These are phyloP conservation scores for Ptychobarbus kaznakovi DNA, from an alignment of 2,797 vertebrate genomes.

Conservation along the genomic window DNA sequence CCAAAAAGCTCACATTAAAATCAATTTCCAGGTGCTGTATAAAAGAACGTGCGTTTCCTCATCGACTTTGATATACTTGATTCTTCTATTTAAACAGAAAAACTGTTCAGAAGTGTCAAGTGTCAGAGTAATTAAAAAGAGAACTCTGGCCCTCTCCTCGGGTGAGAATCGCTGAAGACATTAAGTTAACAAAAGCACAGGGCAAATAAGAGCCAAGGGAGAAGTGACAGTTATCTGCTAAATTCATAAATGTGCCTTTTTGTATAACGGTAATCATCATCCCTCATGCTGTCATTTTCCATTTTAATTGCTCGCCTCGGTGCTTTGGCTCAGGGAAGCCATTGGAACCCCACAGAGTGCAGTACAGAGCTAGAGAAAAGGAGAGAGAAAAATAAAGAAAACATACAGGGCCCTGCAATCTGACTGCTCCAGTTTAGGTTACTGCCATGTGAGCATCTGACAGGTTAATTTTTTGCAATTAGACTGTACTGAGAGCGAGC, in stretches of 20 bases:
- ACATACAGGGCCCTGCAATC: constrained; percentile 67
- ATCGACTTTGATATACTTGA: constrained; percentile 33
- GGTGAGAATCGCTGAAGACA: constrained; percentile 79
- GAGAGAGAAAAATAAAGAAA: constrained; percentile 57
- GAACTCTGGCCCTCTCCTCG: constrained; percentile 67
- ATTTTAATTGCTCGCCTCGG: constrained; percentile 91
- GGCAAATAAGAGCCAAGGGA: constrained; percentile 81
- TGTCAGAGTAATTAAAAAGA: constrained; percentile 80
- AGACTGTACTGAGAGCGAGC: constrained; percentile 83
- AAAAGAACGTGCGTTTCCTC: neutral
- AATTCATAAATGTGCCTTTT: constrained; percentile 92
- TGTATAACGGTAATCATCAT: constrained; percentile 90
- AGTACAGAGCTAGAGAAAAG: constrained; percentile 72
- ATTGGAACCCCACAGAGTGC: constrained; percentile 86
- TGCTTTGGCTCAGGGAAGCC: constrained; percentile 88
- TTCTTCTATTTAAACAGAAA: constrained; percentile 73
- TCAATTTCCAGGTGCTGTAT: constrained; percentile 35
- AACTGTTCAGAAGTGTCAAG: constrained; percentile 75
- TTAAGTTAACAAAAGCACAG: constrained; percentile 84
- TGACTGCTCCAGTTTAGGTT: constrained; percentile 72
- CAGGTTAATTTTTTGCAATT: constrained; percentile 93
- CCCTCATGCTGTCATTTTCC: constrained; percentile 94
- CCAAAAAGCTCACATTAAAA: neutral
- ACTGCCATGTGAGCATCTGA: constrained; percentile 84
- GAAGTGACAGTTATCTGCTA: constrained; percentile 90